Conservation (phyloP, 2,797 vertebrate genomes). For the Phrynocephalus vlangalii region DNA sequence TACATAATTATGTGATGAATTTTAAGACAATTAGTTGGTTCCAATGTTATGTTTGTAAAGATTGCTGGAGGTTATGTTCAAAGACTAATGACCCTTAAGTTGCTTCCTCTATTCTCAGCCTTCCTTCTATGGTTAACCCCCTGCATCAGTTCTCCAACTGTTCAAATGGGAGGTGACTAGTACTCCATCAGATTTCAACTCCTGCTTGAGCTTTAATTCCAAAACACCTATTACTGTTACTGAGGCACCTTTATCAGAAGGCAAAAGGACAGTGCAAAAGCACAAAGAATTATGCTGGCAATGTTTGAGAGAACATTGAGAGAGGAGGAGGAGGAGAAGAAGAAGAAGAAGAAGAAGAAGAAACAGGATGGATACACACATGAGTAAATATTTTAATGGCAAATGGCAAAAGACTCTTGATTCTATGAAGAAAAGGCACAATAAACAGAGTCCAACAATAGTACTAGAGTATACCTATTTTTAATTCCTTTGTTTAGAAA, state of each 20-base stretch:
- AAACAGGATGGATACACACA: no score
- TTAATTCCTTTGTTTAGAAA: neutral
- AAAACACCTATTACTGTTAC: neutral
- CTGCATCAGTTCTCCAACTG: neutral
- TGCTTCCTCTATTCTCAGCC: neutral
- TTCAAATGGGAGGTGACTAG: neutral
- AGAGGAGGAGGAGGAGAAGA: no score
- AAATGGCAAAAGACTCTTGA: neutral
- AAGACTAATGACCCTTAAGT: neutral
- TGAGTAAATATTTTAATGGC: no score
- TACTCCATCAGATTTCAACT: neutral
- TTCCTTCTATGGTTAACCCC: neutral
- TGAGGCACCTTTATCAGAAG: no score
- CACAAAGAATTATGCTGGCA: no score
- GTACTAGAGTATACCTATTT: conserved; percentile 15
- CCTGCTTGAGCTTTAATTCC: neutral
- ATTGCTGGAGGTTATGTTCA: neutral
- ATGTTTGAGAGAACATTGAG: no score
- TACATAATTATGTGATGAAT: neutral
- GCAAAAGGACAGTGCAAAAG: no score
- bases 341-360: no score
- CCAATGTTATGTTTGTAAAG: neutral
- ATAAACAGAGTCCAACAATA: conserved; percentile 40
- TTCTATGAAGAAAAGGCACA: neutral
- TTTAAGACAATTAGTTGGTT: conserved; percentile 36